Evolutionary conservation across 2,797 vertebrate species (phyloP), one percentile per base, ranked within the genome.

Genomic region (Pangasius mekongensis): DNA sequence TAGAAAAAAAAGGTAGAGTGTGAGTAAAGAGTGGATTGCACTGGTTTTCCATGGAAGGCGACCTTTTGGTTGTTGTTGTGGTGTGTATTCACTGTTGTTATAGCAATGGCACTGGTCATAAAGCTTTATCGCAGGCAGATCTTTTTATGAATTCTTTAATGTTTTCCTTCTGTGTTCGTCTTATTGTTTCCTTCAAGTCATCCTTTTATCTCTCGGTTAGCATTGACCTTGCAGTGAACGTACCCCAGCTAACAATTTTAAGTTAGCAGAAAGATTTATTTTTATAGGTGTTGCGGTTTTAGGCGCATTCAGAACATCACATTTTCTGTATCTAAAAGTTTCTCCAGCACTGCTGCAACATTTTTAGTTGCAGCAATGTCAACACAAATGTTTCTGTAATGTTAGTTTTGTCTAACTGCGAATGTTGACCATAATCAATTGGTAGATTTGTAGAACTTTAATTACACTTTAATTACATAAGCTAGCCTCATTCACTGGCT

Each of bases 111-210:
- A 33, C 82, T n/a, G 67, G 83, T 64, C 87, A 47, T 64, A 60
- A 69, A 49, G 30, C 82, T 56, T 62, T 67, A 86, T 86, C 83
- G 0, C 66, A 52, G 43, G 58, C 66, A 24, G 64, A 11, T 60
- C 64, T 5, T 62, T 85, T 88, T 43, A 36, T 36, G 33, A 54
- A 52, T 77, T 86, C 74, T 69, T 47, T 85, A 66, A 73, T 88
- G 71, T 43, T 82, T 85, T 49, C 47, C 11, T 80, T 67, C 64
- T 66, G 33, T 36, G n/a, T 66, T 84, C 30, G 5, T 86, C 43
- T 87, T 62, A 60, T 90, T 58, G 84, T 87, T 88, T 78, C 52
- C 78, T 87, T 86, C 76, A 86, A 84, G 66, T 86, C 77, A 52
- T 83, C 62, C 43, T n/a, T 71, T 49, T 80, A 33, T 36, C 54